Evolutionary conservation across 1,140 invertebrate genomes (phyloP), one percentile per base, ranked within the genome.

Genomic region (Lordiphosa clarofinis): DNA sequence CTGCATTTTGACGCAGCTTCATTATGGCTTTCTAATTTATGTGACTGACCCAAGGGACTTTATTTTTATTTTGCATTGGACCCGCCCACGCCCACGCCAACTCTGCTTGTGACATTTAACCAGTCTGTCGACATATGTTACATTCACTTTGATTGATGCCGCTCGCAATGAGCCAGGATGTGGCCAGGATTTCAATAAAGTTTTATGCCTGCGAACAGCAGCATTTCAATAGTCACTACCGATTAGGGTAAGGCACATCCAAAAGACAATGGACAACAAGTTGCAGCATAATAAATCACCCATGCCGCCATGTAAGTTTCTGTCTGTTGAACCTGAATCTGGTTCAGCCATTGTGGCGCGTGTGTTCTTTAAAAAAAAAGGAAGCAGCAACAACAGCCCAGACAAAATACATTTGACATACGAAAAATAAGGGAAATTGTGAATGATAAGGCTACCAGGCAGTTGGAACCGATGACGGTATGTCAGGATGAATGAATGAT

Each of bases 251-350:
- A 42, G 21, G 38, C 15, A 28, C 39, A 24, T 59, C 19, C 39
- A 35, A 36, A n/a, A 46, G 28, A 54, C 28, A 36, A 49, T 46
- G 38, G 28, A 40, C 42, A 65, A 57, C 69, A 76, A 73, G 56
- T 60, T 76, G 54, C 55, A 60, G 59, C 58, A 73, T 81, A 84
- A 82, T 82, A 84, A 82, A 82, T 82, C 76, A 82, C 59, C 56
- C 42, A 71, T 57, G 67, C 53, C 71, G 64, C 58, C 71, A 69
- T 67, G 43, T 43, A 57, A 6, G 46, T 57, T 38, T 13, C 39
- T 21, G 28, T 44, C 9, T 46, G 54, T 36, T 42, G 38, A 67
- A 62, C 44, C 58, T 55, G 47, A 64, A 61, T 39, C 49, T 60
- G 48, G 49, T 12, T 28, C 36, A 42, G 43, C 37, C 31, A 43